A percentile compares a stretch with the other conserved stretches of the same genome.
These are phyloP conservation scores for Heliconius sara DNA, from an alignment of 2,888 invertebrate species.

Conservation along the genomic window DNA sequence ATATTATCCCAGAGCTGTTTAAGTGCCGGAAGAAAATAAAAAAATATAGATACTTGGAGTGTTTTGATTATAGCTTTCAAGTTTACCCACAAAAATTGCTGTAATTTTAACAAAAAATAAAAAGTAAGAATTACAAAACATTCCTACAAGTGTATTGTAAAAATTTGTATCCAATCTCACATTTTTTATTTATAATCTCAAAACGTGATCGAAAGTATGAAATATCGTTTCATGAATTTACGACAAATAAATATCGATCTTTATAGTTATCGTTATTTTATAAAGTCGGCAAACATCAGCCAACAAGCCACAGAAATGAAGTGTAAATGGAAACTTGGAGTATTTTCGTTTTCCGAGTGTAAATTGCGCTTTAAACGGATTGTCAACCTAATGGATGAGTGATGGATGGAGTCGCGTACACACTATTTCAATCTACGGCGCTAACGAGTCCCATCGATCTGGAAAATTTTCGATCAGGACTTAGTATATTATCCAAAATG, in stretches of 20 bases:
- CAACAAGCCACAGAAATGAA: slow-evolving; percentile 29
- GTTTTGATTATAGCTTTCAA: background rate
- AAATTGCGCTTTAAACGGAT: slow-evolving; percentile 53
- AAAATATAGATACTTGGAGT: background rate
- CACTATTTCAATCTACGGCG: slow-evolving; percentile 51
- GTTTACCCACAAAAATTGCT: background rate
- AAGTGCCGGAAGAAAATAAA: background rate
- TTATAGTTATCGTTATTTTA: slow-evolving; percentile 12
- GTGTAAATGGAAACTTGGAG: slow-evolving; percentile 46
- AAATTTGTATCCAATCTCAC: no score
- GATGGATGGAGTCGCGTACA: slow-evolving; percentile 54
- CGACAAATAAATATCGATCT: background rate
- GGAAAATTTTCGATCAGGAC: slow-evolving; percentile 35
- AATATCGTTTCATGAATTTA: background rate
- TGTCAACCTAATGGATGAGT: slow-evolving; percentile 55
- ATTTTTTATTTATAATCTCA: background rate
- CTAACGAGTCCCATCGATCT: slow-evolving; percentile 55
- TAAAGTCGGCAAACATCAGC: background rate
- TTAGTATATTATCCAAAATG: slow-evolving; percentile 22
- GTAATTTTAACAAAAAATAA: no score
- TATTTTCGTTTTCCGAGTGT: slow-evolving; percentile 48
- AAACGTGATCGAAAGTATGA: background rate
- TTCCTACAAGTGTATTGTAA: no score
- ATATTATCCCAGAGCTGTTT: background rate
- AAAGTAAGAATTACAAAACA: background rate